Base-by-base conservation (phyloP, 2,797 vertebrate genomes). In the Acridotheres tristis region DNA sequence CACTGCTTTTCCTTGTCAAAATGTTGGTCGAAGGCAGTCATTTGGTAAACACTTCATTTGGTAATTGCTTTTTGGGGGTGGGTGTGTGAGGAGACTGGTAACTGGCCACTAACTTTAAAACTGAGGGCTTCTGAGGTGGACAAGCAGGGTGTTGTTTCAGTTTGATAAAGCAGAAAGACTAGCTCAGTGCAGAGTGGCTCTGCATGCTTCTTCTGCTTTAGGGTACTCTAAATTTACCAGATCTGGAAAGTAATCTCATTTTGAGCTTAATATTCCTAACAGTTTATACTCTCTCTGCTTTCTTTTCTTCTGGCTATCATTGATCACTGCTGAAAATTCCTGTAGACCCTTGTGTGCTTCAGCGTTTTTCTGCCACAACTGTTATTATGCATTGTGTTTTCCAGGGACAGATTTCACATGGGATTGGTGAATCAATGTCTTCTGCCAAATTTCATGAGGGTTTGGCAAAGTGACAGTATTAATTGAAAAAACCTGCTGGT, bases 31-130 rank as follows among this genome's bases (percentile, higher is more conserved):
- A 94, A 96, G 87, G 66, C 63, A 65, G 72, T 68, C 26, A 84
- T 95, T 94, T 93, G 54, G 67, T 91, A 85, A 96, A 92, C 21
- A 23, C 79, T 96, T 97, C 62, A 76, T 94, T 89, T 92, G 25
- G 10, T 63, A 20, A 47, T 94, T 95, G 69, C 36, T 59, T 94
- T 91, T 91, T 54, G 27, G 40, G 10, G 23, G 16, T 25, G 30
- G 11, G 7, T 48, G 18, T 72, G 8, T 51, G 50, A 58, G 11
- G 4, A 19, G 27, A 2, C 27, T 27, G 42, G 43, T 68, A 73
- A 76, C 50, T 91, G 79, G 14, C 36, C 74, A 21, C 89, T 93
- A 88, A 77, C 14, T 77, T 43, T 75, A 63, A 76, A 77, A 81
- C 30, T 85, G 69, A 68, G 32, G 34, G 32, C 71, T 90, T 47